These are phyloP conservation scores for Homalodisca vitripennis DNA, from an alignment of 1,140 invertebrate species.

Conservation along the genomic window DNA sequence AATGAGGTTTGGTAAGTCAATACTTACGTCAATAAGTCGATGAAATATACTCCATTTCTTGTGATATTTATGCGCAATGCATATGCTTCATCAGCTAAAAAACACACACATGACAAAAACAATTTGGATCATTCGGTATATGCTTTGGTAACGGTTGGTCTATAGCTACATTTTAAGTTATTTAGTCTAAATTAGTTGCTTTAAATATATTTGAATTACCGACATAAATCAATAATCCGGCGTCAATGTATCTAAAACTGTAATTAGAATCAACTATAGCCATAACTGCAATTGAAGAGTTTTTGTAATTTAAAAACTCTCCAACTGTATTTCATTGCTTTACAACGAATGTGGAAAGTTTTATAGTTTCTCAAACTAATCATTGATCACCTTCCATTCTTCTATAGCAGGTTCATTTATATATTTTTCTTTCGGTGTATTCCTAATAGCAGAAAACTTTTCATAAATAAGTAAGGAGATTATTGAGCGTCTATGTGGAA, in stretches of 20 bases:
- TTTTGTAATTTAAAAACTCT: constrained; percentile 51
- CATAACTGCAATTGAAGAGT: constrained; percentile 51
- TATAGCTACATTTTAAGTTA: constrained; percentile 31
- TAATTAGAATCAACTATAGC: constrained; percentile 53
- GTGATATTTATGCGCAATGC: constrained; percentile 45
- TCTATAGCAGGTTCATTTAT: constrained; percentile 17
- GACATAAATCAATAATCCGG: constrained; percentile 49
- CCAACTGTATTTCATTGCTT: constrained; percentile 45
- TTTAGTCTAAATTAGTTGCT: constrained; percentile 30
- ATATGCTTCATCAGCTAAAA: constrained; percentile 55
- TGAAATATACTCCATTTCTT: constrained; percentile 46
- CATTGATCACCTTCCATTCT: constrained; percentile 42
- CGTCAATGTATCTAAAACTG: constrained; percentile 50
- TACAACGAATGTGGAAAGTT: constrained; percentile 46
- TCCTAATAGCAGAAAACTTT: neutral
- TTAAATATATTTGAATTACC: constrained; percentile 44
- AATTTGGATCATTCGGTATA: constrained; percentile 39
- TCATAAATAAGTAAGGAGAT: neutral
- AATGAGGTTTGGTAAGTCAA: neutral
- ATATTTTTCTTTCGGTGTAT: neutral
- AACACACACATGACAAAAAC: constrained; percentile 44
- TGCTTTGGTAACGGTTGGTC: constrained; percentile 41
- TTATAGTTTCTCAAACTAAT: constrained; percentile 42
- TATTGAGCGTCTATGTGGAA: neutral
- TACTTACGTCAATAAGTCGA: constrained; percentile 27